Evolutionary conservation across 2,888 invertebrate species (phyloP).

Genomic region (Pseudococcus longispinus): DNA sequence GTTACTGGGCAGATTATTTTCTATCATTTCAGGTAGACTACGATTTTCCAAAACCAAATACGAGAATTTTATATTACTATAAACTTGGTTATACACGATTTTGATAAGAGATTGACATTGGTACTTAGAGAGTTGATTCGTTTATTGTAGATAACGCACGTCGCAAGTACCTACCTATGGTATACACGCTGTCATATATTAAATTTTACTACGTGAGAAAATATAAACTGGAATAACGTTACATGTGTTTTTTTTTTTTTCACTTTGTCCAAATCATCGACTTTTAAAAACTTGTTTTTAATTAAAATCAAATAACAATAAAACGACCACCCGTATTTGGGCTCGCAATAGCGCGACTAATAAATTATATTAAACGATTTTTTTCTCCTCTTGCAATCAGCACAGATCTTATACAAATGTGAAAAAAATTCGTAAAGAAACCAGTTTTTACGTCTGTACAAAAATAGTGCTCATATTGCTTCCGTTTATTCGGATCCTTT

Average conservation of each 20-base stretch:
- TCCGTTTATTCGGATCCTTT: not conserved
- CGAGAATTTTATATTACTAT: slow-evolving; percentile 6
- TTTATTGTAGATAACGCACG: not conserved
- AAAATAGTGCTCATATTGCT: not conserved
- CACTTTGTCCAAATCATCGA: slow-evolving; percentile 23
- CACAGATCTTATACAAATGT: not conserved
- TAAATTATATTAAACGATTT: slow-evolving; percentile 40
- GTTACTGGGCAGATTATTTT: slow-evolving; percentile 37
- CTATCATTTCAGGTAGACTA: not conserved
- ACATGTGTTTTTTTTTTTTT: not conserved
- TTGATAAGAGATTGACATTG: not conserved
- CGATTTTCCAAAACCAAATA: slow-evolving; percentile 1
- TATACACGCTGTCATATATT: not conserved
- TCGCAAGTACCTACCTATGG: no score
- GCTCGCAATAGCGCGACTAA: not conserved
- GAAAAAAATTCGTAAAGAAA: not conserved
- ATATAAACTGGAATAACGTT: slow-evolving; percentile 29
- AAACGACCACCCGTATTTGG: slow-evolving; percentile 39
- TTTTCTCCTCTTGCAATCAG: not conserved
- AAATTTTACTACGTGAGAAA: slow-evolving; percentile 43
- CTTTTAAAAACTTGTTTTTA: slow-evolving; percentile 25
- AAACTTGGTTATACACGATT: not conserved
- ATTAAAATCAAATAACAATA: slow-evolving; percentile 44
- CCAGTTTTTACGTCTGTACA: not conserved
- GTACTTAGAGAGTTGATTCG: not conserved